Conservation (phyloP, 1,140 invertebrate species). For the Zaprionus kolodkinae region DNA sequence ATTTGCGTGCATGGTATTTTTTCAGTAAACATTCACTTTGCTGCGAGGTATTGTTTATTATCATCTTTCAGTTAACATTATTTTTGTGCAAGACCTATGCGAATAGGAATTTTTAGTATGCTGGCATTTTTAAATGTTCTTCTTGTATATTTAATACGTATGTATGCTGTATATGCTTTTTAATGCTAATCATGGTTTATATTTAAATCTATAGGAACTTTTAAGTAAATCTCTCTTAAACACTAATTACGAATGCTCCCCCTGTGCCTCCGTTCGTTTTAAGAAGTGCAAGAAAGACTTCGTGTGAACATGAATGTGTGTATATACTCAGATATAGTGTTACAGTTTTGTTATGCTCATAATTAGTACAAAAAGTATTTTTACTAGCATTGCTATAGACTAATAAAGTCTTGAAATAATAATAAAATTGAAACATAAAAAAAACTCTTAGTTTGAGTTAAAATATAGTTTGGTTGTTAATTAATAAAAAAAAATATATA, state of each 20-base stretch:
- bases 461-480: not conserved
- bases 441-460: not conserved
- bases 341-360: not conserved
- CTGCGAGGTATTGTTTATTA: slow-evolving; percentile 37
- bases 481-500: not conserved
- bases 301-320: not conserved
- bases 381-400: too few relatives aligned
- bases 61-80: slow-evolving; percentile 21
- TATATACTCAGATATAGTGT: not conserved
- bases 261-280: slow-evolving; percentile 10
- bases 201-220: slow-evolving; percentile 74
- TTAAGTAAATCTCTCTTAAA: slow-evolving; percentile 55
- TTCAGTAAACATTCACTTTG: slow-evolving; percentile 24
- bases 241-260: slow-evolving; percentile 21
- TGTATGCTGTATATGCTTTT: slow-evolving; percentile 14
- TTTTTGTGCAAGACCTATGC: slow-evolving; percentile 16
- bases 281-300: not conserved
- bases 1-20: not conserved
- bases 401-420: too few relatives aligned
- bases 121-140: not conserved
- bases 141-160: slow-evolving; percentile 10
- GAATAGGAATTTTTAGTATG: not conserved
- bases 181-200: slow-evolving; percentile 20
- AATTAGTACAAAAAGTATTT: not conserved
- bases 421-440: too few relatives aligned